phyloP scores from a whole-genome alignment of 2,113 vertebrate genomes.

The Nanorana parkeri region DNA sequence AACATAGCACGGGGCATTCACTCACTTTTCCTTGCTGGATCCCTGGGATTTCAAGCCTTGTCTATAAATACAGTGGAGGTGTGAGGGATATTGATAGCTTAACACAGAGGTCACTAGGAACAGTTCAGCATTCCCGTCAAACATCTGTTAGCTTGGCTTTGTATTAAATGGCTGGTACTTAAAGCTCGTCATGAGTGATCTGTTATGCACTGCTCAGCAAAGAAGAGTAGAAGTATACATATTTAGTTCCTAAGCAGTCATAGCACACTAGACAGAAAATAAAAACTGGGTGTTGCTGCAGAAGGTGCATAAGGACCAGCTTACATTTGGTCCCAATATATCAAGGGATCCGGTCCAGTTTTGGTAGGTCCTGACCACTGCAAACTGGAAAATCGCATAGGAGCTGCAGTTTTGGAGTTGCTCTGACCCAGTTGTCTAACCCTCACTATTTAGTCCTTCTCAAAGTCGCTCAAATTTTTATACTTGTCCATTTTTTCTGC shows the following conservation, averaged over 20 bases:
- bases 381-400: no score
- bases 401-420: no score
- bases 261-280: not conserved
- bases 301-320: no score
- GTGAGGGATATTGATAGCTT: not conserved
- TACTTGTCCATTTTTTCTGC: no score
- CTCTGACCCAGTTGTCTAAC: no score
- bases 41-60: not conserved
- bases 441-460: no score
- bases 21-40: not conserved
- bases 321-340: no score
- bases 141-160: not conserved
- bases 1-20: not conserved
- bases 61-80: not conserved
- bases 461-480: no score
- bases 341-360: no score
- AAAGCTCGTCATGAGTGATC: not conserved
- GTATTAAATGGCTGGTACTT: not conserved
- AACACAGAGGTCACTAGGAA: not conserved
- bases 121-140: not conserved
- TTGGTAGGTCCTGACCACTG: no score
- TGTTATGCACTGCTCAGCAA: not conserved
- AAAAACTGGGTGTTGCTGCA: no score
- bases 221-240: not conserved
- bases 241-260: not conserved